A percentile compares a stretch with the other conserved stretches of the same genome.
phyloP scores from a whole-genome alignment of 2,113 vertebrate genomes.

The Mesoclemmys tuberculata region DNA sequence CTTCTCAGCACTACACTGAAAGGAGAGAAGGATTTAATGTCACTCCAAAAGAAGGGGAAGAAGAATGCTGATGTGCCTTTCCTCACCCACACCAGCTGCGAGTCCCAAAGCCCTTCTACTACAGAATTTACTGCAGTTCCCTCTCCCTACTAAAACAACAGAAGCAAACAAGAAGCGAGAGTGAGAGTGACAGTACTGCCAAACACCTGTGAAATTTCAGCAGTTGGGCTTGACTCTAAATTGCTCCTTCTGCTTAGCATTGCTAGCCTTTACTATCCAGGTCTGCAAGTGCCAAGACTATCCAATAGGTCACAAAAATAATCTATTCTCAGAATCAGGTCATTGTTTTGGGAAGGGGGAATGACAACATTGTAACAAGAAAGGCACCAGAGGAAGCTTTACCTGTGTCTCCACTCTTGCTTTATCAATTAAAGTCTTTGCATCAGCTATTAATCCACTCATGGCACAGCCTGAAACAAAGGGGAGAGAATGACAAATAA shows the following conservation, averaged over 20 bases:
- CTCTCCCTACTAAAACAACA: neutral
- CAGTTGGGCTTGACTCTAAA: rapidly evolving
- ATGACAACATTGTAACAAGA: neutral
- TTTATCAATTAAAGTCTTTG: slow-evolving; percentile 99
- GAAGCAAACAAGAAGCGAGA: neutral
- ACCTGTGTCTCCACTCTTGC: slow-evolving; percentile 99
- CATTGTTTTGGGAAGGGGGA: neutral
- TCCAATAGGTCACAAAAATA: rapidly evolving
- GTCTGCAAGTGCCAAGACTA: neutral
- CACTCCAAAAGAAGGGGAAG: neutral
- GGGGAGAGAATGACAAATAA: slow-evolving; percentile 5
- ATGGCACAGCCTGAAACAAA: slow-evolving; percentile 92
- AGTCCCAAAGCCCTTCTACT: neutral
- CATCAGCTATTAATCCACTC: slow-evolving; percentile 98
- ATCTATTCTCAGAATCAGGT: neutral
- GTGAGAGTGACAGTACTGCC: rapidly evolving
- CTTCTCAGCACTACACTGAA: rapidly evolving
- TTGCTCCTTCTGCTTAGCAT: neutral
- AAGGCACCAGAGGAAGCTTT: slow-evolving; percentile 30
- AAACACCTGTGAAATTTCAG: rapidly evolving
- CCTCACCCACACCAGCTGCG: neutral
- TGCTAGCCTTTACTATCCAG: rapidly evolving
- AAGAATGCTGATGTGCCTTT: neutral
- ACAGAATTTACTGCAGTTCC: neutral
- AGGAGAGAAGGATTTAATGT: rapidly evolving